A percentile compares a stretch with the other conserved stretches of the same genome.
These are phyloP conservation scores for Cettia cetti DNA, from an alignment of 2,113 vertebrate genomes.

Conservation along the genomic window DNA sequence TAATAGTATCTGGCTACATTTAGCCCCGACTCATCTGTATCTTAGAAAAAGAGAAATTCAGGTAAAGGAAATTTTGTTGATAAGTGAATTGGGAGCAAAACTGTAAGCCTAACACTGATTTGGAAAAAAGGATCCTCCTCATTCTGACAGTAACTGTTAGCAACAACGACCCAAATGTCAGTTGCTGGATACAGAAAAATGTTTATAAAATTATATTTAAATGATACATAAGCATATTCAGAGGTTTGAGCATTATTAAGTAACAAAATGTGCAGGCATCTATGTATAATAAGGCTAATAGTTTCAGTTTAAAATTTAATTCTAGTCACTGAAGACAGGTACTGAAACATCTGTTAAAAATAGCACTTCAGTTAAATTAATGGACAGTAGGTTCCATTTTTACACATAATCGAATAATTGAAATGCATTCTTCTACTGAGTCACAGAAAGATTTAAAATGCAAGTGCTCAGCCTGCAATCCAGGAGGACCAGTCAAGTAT, in stretches of 20 bases:
- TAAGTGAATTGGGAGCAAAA: neutral
- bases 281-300: neutral
- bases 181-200: neutral
- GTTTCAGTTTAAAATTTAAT: neutral
- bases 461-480: neutral
- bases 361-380: neutral
- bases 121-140: neutral
- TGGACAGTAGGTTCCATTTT: neutral
- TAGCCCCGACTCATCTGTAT: neutral
- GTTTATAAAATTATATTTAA: neutral
- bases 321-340: neutral
- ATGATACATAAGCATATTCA: neutral
- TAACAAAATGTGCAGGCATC: neutral
- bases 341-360: neutral
- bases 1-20: neutral
- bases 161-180: neutral
- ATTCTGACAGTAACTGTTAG: neutral
- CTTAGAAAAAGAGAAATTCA: neutral
- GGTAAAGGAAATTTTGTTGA: neutral
- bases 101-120: neutral
- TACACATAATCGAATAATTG: neutral
- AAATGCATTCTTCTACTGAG: neutral
- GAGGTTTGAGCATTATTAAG: neutral
- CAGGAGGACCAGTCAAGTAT: neutral
- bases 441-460: neutral